Conservation (phyloP, 2,113 vertebrate genomes). For the Apus apus region DNA sequence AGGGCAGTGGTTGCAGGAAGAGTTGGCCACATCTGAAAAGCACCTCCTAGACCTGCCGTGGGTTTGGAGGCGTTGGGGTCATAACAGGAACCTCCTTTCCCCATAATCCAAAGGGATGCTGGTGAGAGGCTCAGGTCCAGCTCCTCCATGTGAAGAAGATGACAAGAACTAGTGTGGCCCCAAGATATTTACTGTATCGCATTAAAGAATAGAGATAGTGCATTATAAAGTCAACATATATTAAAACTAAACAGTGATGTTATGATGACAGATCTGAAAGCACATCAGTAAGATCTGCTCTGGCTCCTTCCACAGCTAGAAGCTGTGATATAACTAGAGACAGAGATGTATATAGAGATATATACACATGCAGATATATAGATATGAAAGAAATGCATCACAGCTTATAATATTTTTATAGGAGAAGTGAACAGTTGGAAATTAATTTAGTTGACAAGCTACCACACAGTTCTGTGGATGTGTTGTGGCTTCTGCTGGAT, state of each 20-base stretch:
- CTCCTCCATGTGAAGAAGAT: background rate
- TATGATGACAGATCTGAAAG: conserved; percentile 1
- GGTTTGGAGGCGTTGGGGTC: background rate
- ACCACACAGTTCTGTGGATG: background rate
- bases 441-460: conserved; percentile 17
- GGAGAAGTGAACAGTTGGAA: background rate
- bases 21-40: background rate
- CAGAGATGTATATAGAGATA: background rate
- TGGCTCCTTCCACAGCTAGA: background rate
- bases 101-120: background rate
- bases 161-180: background rate
- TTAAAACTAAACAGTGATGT: background rate
- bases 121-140: background rate
- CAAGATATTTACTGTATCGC: background rate
- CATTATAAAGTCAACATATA: background rate
- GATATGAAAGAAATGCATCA: conserved; percentile 25
- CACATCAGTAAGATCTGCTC: background rate
- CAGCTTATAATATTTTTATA: background rate
- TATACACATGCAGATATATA: background rate
- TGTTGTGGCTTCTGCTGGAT: background rate
- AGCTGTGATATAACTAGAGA: background rate
- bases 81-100: background rate
- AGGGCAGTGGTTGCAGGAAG: background rate
- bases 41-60: background rate
- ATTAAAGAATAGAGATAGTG: background rate